Evolutionary conservation across 2,888 invertebrate genomes (phyloP).

Genomic region (Ophraella communa): DNA sequence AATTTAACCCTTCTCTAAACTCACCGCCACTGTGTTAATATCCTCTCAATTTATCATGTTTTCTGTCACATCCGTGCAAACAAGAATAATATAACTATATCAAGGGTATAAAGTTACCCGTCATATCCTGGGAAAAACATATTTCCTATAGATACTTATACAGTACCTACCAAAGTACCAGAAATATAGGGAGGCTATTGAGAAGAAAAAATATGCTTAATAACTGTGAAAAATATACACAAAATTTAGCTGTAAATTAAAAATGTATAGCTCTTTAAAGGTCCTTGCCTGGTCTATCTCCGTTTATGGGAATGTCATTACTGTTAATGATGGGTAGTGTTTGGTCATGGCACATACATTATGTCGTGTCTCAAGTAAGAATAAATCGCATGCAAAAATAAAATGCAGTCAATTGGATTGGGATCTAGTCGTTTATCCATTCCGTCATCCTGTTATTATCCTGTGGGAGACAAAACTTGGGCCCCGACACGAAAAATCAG

Average conservation of each 20-base stretch:
- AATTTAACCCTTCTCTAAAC: not conserved
- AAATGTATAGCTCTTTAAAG: too few species aligned
- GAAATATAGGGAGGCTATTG: not conserved
- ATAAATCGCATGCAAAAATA: slow-evolving; percentile 24
- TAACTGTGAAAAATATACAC: too few species aligned
- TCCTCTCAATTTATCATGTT: not conserved
- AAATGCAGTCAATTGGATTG: slow-evolving; percentile 17
- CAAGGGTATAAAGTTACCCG: not conserved
- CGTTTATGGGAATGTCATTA: slow-evolving; percentile 16
- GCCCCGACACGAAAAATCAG: slow-evolving; percentile 8
- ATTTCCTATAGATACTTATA: not conserved
- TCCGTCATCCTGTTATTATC: slow-evolving; percentile 19
- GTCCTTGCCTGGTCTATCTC: not conserved
- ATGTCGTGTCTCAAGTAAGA: slow-evolving; percentile 19
- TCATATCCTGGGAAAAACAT: not conserved
- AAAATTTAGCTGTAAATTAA: too few species aligned
- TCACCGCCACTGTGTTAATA: not conserved
- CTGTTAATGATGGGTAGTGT: slow-evolving; percentile 20
- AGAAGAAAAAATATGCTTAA: not conserved
- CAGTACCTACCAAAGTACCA: too few species aligned
- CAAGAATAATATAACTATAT: not conserved
- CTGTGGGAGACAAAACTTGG: slow-evolving; percentile 24
- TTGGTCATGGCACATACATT: slow-evolving; percentile 16
- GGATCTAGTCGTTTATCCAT: slow-evolving; percentile 13
- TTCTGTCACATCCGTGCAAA: not conserved